Conservation (phyloP, 64 coral and sea anemone species). For the Stichodactyla mertensii region DNA sequence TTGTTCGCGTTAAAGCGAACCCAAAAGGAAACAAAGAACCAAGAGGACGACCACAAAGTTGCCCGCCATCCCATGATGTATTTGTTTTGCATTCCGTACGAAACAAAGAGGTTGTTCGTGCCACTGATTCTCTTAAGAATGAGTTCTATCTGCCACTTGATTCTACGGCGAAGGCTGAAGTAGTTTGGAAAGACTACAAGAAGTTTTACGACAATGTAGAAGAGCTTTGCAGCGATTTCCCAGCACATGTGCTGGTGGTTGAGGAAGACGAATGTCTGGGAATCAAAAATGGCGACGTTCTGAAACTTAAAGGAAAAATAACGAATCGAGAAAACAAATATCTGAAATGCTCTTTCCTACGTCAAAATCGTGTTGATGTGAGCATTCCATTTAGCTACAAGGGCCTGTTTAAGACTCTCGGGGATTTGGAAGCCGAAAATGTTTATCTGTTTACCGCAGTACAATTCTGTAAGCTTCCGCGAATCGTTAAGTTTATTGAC, state of each 20-base stretch:
- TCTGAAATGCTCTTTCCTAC: conserved; percentile 13
- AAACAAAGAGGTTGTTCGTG: not conserved
- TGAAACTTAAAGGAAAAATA: not conserved
- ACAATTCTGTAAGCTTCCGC: not conserved
- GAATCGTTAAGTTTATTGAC: not conserved
- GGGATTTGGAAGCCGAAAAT: not conserved
- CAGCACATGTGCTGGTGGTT: not conserved
- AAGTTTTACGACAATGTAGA: conserved; percentile 5
- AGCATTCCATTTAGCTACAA: not conserved
- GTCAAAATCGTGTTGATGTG: not conserved
- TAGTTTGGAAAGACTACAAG: not conserved
- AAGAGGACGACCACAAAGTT: not conserved
- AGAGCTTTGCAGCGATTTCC: not conserved
- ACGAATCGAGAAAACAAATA: not conserved
- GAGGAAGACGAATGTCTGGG: not conserved
- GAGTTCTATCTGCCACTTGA: conserved; percentile 10
- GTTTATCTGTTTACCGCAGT: not conserved
- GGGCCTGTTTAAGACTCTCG: conserved; percentile 5
- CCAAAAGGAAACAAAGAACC: not conserved
- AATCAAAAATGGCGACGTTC: conserved; percentile 15
- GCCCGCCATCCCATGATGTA: not conserved
- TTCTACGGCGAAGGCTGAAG: conserved; percentile 6
- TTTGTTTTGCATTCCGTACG: not conserved
- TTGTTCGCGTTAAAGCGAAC: not conserved
- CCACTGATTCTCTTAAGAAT: not conserved